phyloP scores from a whole-genome alignment of 2,888 invertebrate species.

The Laothoe populi region DNA sequence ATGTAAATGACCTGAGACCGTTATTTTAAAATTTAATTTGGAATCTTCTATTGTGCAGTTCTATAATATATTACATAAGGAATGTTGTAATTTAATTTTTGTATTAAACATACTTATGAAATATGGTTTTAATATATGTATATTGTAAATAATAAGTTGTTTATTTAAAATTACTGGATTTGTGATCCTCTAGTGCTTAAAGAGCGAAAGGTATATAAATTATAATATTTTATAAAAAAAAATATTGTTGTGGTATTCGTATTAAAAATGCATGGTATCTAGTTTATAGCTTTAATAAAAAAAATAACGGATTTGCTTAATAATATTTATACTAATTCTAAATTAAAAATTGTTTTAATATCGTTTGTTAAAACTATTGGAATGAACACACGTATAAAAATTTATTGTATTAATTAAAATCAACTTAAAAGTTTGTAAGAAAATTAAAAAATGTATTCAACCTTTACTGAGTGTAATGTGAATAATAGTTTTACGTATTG shows the following conservation, averaged over 20 bases:
- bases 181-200: background rate
- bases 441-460: background rate
- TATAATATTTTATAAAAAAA: background rate
- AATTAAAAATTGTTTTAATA: background rate
- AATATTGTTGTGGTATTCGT: background rate
- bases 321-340: background rate
- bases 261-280: background rate
- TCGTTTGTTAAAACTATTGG: background rate
- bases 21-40: too few species aligned
- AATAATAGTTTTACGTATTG: background rate
- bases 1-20: too few species aligned
- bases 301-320: background rate
- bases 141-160: background rate
- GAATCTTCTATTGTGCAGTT: background rate
- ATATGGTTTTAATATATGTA: conserved; percentile 31
- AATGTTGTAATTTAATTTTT: background rate
- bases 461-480: background rate
- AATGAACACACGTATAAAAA: background rate
- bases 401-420: background rate
- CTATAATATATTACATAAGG: background rate
- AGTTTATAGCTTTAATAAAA: background rate
- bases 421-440: background rate
- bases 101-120: conserved; percentile 7
- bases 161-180: background rate
- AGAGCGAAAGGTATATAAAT: background rate